Percentiles rank a stretch among this genome's conserved stretches.
Conservation (phyloP, 2,113 vertebrate genomes). For the Oryzias melastigma region DNA sequence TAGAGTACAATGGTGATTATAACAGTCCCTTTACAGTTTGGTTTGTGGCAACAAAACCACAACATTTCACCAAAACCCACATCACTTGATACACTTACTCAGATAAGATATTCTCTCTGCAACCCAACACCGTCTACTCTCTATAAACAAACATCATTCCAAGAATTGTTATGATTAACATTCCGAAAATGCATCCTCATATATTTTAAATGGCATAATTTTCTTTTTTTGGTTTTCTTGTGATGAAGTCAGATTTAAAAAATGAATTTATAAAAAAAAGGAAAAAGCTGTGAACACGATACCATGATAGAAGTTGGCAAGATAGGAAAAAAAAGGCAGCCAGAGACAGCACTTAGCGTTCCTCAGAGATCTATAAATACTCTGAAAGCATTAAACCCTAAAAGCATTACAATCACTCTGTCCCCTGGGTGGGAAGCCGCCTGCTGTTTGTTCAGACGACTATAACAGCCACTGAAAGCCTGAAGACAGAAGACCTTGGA, state of each 20-base stretch:
- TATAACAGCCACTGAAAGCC: conserved; percentile 35
- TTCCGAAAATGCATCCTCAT: conserved; percentile 8
- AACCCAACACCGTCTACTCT: too few species aligned
- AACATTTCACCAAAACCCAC: too few species aligned
- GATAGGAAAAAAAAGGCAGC: conserved; percentile 22
- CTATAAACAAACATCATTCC: too few species aligned
- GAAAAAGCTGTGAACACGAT: conserved; percentile 51
- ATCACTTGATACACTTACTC: too few species aligned
- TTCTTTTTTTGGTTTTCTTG: conserved; percentile 35
- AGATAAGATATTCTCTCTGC: too few species aligned
- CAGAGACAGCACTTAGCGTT: conserved; percentile 48
- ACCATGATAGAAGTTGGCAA: conserved; percentile 44
- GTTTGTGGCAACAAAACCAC: too few species aligned
- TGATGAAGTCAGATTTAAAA: background rate
- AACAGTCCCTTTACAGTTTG: too few species aligned
- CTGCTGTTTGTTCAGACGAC: conserved; percentile 56
- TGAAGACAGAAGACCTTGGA: conserved; percentile 41
- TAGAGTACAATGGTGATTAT: too few species aligned
- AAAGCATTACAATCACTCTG: conserved; percentile 68
- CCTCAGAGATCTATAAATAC: conserved; percentile 73
- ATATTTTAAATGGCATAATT: conserved; percentile 29
- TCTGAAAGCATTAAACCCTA: conserved; percentile 67
- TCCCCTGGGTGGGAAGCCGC: conserved; percentile 49
- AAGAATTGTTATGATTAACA: conserved; percentile 21
- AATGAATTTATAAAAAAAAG: conserved; percentile 40